A percentile compares a stretch with the other conserved stretches of the same genome.
Evolutionary conservation across 2,113 vertebrate genomes (phyloP).

Genomic region (Coptodon rendalli): DNA sequence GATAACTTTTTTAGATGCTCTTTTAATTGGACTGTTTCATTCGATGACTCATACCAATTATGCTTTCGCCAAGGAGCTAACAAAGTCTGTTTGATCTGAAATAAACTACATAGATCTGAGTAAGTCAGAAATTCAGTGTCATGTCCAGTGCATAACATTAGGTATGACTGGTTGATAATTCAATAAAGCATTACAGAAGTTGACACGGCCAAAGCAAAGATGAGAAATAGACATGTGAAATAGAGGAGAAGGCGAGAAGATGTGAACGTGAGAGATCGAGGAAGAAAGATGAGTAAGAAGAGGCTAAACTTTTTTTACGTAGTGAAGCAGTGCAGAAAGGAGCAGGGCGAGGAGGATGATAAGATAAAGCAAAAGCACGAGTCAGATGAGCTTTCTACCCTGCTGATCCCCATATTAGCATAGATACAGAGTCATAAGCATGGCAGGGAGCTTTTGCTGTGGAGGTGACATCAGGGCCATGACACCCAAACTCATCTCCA

Average conservation of each 20-base stretch:
- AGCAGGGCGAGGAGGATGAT: conserved; percentile 38
- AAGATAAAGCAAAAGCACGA: conserved; percentile 65
- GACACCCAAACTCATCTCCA: conserved; percentile 62
- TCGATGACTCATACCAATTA: background rate
- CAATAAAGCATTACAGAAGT: background rate
- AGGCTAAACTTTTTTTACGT: conserved; percentile 17
- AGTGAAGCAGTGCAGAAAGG: conserved; percentile 22
- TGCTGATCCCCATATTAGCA: conserved; percentile 69
- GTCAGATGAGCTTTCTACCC: conserved; percentile 46
- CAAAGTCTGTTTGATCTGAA: background rate
- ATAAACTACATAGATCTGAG: background rate
- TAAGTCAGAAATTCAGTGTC: background rate
- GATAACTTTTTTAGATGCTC: conserved; percentile 17
- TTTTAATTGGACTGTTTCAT: background rate
- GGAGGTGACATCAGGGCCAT: conserved; percentile 47
- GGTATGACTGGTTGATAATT: background rate
- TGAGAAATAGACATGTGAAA: background rate
- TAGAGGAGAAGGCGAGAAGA: background rate
- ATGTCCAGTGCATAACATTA: background rate
- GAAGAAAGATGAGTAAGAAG: background rate
- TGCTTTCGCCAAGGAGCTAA: background rate
- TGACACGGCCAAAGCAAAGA: background rate
- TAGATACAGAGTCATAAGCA: conserved; percentile 68
- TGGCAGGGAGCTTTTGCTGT: conserved; percentile 43
- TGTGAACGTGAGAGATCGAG: conserved; percentile 1